A percentile compares a stretch with the other conserved stretches of the same genome.
Conservation (phyloP, 2,797 vertebrate genomes). For the Paramormyrops hopkinsi region DNA sequence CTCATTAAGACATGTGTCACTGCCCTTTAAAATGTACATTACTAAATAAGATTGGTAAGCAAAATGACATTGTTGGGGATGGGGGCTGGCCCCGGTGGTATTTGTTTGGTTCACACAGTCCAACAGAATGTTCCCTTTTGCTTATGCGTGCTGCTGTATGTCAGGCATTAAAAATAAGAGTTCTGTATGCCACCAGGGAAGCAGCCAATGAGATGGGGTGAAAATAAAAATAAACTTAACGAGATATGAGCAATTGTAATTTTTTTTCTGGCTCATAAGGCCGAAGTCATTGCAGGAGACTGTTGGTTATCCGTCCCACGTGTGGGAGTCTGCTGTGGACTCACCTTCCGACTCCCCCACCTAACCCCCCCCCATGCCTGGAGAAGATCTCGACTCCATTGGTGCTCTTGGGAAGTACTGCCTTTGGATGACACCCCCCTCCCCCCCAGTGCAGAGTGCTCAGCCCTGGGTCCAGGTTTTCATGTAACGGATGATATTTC, state of each 20-base stretch:
- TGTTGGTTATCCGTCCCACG: background rate
- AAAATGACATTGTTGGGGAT: background rate
- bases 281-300: background rate
- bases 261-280: background rate
- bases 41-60: background rate
- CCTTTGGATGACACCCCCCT: background rate
- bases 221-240: background rate
- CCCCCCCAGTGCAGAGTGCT: background rate
- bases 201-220: background rate
- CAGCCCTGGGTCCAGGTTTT: background rate
- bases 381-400: background rate
- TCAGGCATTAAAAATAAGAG: constrained; percentile 3
- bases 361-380: background rate
- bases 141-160: background rate
- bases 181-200: constrained; percentile 1
- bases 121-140: background rate
- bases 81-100: background rate
- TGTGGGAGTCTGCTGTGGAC: background rate
- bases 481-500: constrained; percentile 10
- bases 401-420: constrained; percentile 19
- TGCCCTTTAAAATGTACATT: background rate
- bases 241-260: background rate
- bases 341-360: background rate
- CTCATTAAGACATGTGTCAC: background rate
- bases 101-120: background rate